Evolutionary conservation across 2,113 vertebrate species (phyloP).

Genomic region (Colaptes auratus): DNA sequence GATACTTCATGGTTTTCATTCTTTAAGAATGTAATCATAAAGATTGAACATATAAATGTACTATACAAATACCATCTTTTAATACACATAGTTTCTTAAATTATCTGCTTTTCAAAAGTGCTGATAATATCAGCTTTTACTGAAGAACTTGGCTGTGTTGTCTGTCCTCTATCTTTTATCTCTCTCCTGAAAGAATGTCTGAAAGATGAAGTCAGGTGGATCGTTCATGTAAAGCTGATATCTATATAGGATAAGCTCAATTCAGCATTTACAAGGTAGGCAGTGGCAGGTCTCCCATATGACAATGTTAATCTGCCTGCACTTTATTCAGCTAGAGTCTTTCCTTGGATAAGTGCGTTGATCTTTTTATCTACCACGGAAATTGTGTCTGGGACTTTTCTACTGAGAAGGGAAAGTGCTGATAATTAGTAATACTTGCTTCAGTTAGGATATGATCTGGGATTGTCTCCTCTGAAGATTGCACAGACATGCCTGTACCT

Average conservation of each 20-base stretch:
- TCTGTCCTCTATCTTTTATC: neutral
- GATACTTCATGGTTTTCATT: neutral
- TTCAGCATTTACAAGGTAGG: neutral
- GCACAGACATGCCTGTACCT: neutral
- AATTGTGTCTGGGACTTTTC: neutral
- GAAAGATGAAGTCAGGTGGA: neutral
- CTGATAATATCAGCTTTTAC: neutral
- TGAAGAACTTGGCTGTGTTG: neutral
- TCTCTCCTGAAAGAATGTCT: neutral
- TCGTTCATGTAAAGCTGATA: neutral
- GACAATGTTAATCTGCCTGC: neutral
- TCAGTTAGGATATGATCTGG: neutral
- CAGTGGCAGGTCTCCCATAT: neutral
- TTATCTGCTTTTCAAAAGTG: neutral
- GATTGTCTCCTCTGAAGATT: neutral
- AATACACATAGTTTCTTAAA: neutral
- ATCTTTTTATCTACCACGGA: fast-evolving
- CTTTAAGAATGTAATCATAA: neutral
- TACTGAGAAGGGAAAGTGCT: neutral
- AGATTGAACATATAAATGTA: neutral
- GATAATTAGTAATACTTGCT: neutral
- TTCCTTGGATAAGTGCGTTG: neutral
- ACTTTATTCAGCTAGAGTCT: neutral
- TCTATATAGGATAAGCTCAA: neutral
- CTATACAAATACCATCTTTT: neutral